A percentile compares a stretch with the other conserved stretches of the same genome.
Conservation (phyloP, 2,113 vertebrate genomes). For the Laticauda colubrina region DNA sequence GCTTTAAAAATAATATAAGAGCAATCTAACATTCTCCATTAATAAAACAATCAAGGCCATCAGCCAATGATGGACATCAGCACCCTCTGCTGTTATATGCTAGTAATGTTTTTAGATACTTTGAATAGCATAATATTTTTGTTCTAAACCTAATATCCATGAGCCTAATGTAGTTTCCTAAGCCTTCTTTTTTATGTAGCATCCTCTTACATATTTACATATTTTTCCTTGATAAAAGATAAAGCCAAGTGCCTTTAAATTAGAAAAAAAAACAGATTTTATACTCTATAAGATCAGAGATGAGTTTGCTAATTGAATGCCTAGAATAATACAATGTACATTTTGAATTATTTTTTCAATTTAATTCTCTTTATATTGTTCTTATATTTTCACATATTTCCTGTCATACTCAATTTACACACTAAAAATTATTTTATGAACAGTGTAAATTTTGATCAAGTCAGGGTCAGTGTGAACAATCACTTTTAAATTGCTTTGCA, state of each 20-base stretch:
- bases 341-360: not conserved
- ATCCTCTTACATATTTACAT: not conserved
- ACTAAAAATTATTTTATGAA: not conserved
- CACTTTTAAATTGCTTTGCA: not conserved
- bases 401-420: not conserved
- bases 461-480: not conserved
- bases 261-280: no score
- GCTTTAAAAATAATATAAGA: not conserved
- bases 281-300: not conserved
- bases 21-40: not conserved
- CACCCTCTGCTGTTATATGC: conserved; percentile 4
- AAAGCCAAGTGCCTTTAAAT: no score
- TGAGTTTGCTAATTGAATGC: not conserved
- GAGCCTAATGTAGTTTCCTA: not conserved
- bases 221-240: no score
- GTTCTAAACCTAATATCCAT: not conserved
- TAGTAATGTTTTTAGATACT: not conserved
- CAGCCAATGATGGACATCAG: not conserved
- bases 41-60: not conserved
- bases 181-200: not conserved
- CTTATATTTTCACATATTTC: not conserved
- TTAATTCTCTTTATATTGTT: not conserved
- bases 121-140: not conserved
- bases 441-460: not conserved
- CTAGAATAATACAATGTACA: not conserved